Conservation (phyloP, 1,140 invertebrate genomes). For the Microplitis demolitor region DNA sequence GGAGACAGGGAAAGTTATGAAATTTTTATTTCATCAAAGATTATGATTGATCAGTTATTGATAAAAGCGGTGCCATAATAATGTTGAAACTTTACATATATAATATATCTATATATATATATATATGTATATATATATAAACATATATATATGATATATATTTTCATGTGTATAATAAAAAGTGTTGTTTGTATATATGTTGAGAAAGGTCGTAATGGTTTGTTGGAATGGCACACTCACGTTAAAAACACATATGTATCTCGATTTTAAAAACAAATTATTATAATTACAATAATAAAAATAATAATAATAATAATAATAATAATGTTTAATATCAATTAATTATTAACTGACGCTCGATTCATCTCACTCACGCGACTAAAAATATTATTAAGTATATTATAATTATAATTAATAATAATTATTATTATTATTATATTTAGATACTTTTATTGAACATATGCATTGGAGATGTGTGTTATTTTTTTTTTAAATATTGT, state of each 20-base stretch:
- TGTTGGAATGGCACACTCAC: constrained; percentile 41
- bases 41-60: constrained; percentile 27
- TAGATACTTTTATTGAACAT: not conserved
- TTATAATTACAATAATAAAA: no score
- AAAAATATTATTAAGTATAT: not conserved
- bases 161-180: constrained; percentile 58
- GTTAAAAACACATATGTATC: constrained; percentile 17
- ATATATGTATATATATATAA: constrained; percentile 22
- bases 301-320: no score
- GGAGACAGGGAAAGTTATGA: not conserved
- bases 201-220: constrained; percentile 47
- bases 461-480: not conserved
- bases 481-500: not conserved
- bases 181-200: constrained; percentile 63
- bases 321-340: no score
- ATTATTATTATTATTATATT: no score
- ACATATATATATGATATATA: constrained; percentile 48
- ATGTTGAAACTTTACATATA: constrained; percentile 57
- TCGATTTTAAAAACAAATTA: not conserved
- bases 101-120: constrained; percentile 42
- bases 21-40: not conserved
- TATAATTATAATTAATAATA: not conserved
- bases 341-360: not conserved
- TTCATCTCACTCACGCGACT: not conserved
- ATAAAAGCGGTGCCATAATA: constrained; percentile 56